A percentile compares a stretch with the other conserved stretches of the same genome.
phyloP scores from a whole-genome alignment of 2,797 vertebrate genomes.

The Hippocampus kuda region DNA sequence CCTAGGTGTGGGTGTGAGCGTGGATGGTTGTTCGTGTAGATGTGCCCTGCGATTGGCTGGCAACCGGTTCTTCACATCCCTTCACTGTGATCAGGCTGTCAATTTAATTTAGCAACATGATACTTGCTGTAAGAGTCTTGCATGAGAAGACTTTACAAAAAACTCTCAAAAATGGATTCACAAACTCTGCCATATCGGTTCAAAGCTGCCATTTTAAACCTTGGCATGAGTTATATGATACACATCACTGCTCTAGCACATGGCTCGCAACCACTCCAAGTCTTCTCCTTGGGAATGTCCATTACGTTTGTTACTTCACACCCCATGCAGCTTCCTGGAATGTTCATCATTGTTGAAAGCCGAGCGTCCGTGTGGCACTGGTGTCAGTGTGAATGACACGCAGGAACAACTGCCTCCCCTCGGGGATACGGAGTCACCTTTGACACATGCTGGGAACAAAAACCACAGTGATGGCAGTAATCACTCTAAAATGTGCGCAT shows the following conservation, averaged over 20 bases:
- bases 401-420: constrained; percentile 46
- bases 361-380: constrained; percentile 24
- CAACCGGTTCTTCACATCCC: too few relatives aligned
- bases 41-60: too few relatives aligned
- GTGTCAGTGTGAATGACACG: constrained; percentile 49
- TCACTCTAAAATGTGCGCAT: too few relatives aligned
- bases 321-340: not conserved
- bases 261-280: not conserved
- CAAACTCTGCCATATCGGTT: too few relatives aligned
- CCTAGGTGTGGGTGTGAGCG: too few relatives aligned
- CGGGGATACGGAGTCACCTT: constrained; percentile 24
- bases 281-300: not conserved
- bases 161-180: too few relatives aligned
- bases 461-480: constrained; percentile 7
- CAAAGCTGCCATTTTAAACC: too few relatives aligned
- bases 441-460: constrained; percentile 16
- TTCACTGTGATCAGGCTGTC: too few relatives aligned
- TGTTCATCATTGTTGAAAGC: constrained; percentile 29
- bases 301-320: constrained; percentile 5
- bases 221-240: constrained; percentile 13
- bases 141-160: constrained; percentile 4
- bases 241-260: constrained; percentile 21
- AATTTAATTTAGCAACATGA: too few relatives aligned
- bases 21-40: too few relatives aligned
- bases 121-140: constrained; percentile 17